Percentiles rank a stretch among this genome's conserved stretches.
Conservation (phyloP, 2,888 invertebrate species). For the Gryllus longicercus region DNA sequence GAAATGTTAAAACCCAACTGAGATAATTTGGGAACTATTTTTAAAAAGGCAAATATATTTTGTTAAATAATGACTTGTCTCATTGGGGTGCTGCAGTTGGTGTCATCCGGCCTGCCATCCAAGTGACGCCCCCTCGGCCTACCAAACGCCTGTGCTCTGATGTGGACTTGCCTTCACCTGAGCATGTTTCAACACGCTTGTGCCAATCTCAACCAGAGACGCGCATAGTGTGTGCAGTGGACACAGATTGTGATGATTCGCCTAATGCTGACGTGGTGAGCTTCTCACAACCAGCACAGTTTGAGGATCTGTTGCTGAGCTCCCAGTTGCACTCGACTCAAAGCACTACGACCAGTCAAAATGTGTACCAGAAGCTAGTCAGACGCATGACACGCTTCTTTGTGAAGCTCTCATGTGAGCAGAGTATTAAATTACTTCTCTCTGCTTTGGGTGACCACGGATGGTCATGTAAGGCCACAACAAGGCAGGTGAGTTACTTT, state of each 20-base stretch:
- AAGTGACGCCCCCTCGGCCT: background rate
- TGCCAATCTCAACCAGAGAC: constrained; percentile 51
- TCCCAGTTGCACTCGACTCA: constrained; percentile 64
- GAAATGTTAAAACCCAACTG: no score
- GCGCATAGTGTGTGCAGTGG: constrained; percentile 20
- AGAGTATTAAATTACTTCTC: constrained; percentile 63
- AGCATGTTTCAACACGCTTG: constrained; percentile 43
- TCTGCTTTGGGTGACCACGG: constrained; percentile 61
- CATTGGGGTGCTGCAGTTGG: background rate
- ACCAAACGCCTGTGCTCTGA: constrained; percentile 40
- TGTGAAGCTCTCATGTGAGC: constrained; percentile 65
- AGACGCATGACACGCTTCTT: constrained; percentile 92
- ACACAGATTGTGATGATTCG: constrained; percentile 40
- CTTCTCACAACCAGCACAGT: constrained; percentile 83
- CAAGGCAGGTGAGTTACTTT: constrained; percentile 54
- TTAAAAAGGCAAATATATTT: no score
- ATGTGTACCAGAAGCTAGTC: constrained; percentile 73
- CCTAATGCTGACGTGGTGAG: constrained; percentile 48
- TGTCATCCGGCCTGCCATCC: constrained; percentile 22
- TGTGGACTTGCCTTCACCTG: constrained; percentile 38
- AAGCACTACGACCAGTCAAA: constrained; percentile 50
- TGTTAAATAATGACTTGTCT: no score
- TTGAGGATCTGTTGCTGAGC: constrained; percentile 75
- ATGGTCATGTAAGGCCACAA: constrained; percentile 61
- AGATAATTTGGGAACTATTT: no score